Conservation (phyloP, 2,888 invertebrate genomes). For the Drosophila barbarae region DNA sequence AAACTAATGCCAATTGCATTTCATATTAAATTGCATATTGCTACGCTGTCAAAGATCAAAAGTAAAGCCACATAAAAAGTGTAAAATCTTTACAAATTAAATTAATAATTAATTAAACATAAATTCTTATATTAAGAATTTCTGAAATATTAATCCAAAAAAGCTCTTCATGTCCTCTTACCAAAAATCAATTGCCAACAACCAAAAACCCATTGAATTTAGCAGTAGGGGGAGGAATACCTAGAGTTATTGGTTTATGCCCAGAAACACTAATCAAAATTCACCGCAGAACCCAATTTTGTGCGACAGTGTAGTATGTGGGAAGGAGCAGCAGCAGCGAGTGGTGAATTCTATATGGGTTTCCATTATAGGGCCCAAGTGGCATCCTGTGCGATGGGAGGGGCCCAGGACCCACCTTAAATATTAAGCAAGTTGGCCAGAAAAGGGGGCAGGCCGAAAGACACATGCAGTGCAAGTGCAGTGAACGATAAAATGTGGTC, state of each 20-base stretch:
- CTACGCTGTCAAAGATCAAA: not conserved
- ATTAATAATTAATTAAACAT: not conserved
- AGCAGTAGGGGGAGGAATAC: not conserved
- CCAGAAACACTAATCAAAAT: constrained; percentile 37
- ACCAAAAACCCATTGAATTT: constrained; percentile 5
- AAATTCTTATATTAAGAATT: accelerated
- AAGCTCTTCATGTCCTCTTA: too few relatives aligned
- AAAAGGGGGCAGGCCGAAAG: constrained; percentile 5
- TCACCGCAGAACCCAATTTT: constrained; percentile 38
- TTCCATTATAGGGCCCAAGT: constrained; percentile 43
- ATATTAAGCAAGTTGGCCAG: constrained; percentile 58
- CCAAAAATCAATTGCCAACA: constrained; percentile 16
- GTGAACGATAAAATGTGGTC: not conserved
- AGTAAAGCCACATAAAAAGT: too few relatives aligned
- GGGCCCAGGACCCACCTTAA: constrained; percentile 45
- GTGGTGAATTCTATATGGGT: constrained; percentile 11
- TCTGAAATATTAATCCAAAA: not conserved
- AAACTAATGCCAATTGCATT: not conserved
- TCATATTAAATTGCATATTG: not conserved
- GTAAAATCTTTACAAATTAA: not conserved
- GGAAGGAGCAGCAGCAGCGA: not conserved
- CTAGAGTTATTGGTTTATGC: constrained; percentile 15
- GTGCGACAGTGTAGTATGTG: constrained; percentile 23
- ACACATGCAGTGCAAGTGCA: constrained; percentile 14
- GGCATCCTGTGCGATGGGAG: constrained; percentile 25